Evolutionary conservation across 2,113 vertebrate species (phyloP), one percentile per base, ranked within the genome.

Genomic region (Notechis scutatus): DNA sequence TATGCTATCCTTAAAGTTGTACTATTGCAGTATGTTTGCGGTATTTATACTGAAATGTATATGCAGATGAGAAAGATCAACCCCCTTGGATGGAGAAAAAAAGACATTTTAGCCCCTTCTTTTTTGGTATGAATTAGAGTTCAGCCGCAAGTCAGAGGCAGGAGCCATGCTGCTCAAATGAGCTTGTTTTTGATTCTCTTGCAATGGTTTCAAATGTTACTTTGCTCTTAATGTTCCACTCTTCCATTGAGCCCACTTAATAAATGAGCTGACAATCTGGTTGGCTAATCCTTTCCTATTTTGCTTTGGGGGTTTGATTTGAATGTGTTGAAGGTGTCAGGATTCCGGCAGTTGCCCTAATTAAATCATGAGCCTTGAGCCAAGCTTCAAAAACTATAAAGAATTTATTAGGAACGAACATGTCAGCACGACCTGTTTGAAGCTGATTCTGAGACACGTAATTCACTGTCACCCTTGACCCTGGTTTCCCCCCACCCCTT

Each of bases 41-140:
- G 2, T 0, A 9, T 0, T 21, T 0, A 85, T 90, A 39, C 90
- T 5, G 88, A 85, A n/a, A 15, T 9, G 0, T 4, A 21, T 81
- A 55, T 0, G 81, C 87, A 50, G 87, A 0, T 52, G 94, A 91
- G 74, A 69, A 81, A 56, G 88, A 26, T 1, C 0, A 10, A 92
- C 93, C 85, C 90, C 91, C 94, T 55, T 0, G 20, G 0, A 1
- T 29, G 57, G 21, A 29, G 15, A 47, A 69, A 50, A 52, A 39
- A n/a, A 2, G 14, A 2, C 26, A 45, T 34, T 42, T n/a, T 15
- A 20, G 7, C 5, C 34, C 54, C 29, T 5, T 90, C 39, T 24
- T 56, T 11, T 29, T 34, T 47, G 26, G 50, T 57, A 4, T 34
- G 7, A 5, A 3, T 24, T 8, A 23, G 47, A 92, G 55, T 86